phyloP scores from a whole-genome alignment of 1,140 invertebrate species.

The Musca vetustissima region DNA sequence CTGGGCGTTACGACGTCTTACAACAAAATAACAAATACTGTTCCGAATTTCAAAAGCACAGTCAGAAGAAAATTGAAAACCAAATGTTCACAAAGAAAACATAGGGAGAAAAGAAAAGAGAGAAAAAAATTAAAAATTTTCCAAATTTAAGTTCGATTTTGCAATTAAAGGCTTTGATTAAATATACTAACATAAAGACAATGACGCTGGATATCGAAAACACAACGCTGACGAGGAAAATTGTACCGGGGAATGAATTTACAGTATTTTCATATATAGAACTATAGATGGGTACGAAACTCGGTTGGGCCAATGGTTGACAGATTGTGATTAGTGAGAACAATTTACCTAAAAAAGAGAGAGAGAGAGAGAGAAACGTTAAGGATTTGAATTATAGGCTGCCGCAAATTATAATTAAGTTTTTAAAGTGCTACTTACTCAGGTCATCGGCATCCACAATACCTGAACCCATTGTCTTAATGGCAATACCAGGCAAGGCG shows the following conservation, averaged over 20 bases:
- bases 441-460: constrained; percentile 51
- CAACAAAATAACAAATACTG: constrained; percentile 14
- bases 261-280: constrained; percentile 44
- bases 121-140: background rate
- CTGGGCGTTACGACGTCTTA: background rate
- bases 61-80: too few relatives aligned
- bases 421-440: constrained; percentile 34
- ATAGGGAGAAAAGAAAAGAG: background rate
- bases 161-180: background rate
- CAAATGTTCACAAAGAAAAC: too few relatives aligned
- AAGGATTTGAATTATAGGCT: background rate
- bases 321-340: constrained; percentile 53
- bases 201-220: constrained; percentile 51
- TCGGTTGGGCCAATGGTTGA: constrained; percentile 48
- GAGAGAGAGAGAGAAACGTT: too few relatives aligned
- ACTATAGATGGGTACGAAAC: constrained; percentile 50
- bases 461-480: constrained; percentile 51
- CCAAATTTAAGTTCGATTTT: too few relatives aligned
- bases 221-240: constrained; percentile 47
- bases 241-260: constrained; percentile 47
- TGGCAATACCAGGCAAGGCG: constrained; percentile 46
- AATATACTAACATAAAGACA: constrained; percentile 50
- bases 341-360: constrained; percentile 45
- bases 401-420: background rate
- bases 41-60: too few relatives aligned